Percentiles rank a stretch among this genome's conserved stretches.
These are phyloP conservation scores for Beroe ovata DNA, from an alignment of 37 sponge, comb jelly and placozoan genomes.

Conservation along the genomic window DNA sequence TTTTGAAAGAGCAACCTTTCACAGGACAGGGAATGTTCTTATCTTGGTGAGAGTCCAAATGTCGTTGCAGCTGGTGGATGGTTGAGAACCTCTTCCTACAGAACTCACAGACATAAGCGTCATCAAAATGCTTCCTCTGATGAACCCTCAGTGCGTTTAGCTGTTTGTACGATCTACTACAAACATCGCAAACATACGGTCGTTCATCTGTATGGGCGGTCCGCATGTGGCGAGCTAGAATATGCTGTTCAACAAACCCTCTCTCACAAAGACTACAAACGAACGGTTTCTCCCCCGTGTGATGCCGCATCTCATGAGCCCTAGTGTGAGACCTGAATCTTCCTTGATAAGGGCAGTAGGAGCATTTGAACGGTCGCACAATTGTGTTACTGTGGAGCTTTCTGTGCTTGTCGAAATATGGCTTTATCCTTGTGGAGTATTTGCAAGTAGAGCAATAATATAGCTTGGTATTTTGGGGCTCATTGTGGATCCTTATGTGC, in stretches of 20 bases:
- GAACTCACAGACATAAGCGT: constrained; percentile 66
- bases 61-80: constrained; percentile 50
- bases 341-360: constrained; percentile 49
- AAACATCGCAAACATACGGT: constrained; percentile 64
- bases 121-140: constrained; percentile 66
- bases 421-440: constrained; percentile 42
- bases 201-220: constrained; percentile 65
- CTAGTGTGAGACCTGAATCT: constrained; percentile 67
- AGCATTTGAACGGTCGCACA: constrained; percentile 57
- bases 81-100: constrained; percentile 64
- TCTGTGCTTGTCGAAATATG: constrained; percentile 51
- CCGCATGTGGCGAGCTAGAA: constrained; percentile 51
- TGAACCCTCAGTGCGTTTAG: constrained; percentile 58
- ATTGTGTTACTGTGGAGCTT: constrained; percentile 47
- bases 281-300: constrained; percentile 59
- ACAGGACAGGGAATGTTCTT: constrained; percentile 55
- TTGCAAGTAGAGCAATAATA: constrained; percentile 57
- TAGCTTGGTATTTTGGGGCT: constrained; percentile 60
- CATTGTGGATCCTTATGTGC: constrained; percentile 59
- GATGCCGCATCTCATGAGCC: constrained; percentile 65
- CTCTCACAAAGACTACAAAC: constrained; percentile 63
- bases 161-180: constrained; percentile 47
- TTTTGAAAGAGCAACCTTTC: constrained; percentile 44
- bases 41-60: constrained; percentile 52
- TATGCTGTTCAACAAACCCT: constrained; percentile 66